These are phyloP conservation scores for Drosophila meridiana DNA, from an alignment of 2,888 invertebrate genomes.

Conservation along the genomic window DNA sequence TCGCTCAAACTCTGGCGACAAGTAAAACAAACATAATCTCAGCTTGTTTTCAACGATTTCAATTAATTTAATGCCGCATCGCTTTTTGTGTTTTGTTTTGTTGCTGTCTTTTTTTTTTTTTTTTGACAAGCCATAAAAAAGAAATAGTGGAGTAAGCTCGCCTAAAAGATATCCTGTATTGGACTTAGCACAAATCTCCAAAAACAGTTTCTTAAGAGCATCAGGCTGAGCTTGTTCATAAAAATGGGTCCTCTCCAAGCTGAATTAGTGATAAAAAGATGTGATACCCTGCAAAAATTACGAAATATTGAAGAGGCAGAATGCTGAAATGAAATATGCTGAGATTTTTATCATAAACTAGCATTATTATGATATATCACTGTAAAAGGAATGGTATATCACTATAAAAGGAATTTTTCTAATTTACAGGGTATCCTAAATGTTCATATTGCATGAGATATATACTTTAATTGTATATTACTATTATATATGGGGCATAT, in stretches of 20 bases:
- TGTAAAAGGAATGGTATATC: no score
- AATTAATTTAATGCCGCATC: constrained; percentile 70
- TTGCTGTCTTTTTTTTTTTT: constrained; percentile 11
- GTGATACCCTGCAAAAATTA: not conserved
- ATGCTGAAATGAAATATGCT: no score
- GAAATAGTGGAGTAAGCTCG: not conserved
- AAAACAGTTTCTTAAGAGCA: not conserved
- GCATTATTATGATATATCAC: no score
- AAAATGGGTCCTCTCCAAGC: not conserved
- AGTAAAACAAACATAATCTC: constrained; percentile 59
- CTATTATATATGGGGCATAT: not conserved
- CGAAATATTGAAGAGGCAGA: not conserved
- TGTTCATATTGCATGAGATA: not conserved
- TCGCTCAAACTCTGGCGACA: constrained; percentile 26
- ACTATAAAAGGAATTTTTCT: not conserved
- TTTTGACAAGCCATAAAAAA: constrained; percentile 45
- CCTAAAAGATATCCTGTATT: not conserved
- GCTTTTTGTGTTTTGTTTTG: constrained; percentile 11
- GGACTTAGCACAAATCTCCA: no score
- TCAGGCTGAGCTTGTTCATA: no score
- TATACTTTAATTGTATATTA: not conserved
- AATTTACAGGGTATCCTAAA: not conserved
- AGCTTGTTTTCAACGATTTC: constrained; percentile 69
- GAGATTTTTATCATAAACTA: no score
- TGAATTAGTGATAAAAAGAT: not conserved